Evolutionary conservation across 2,888 invertebrate genomes (phyloP).

Genomic region (Pristionchus mayeri): DNA sequence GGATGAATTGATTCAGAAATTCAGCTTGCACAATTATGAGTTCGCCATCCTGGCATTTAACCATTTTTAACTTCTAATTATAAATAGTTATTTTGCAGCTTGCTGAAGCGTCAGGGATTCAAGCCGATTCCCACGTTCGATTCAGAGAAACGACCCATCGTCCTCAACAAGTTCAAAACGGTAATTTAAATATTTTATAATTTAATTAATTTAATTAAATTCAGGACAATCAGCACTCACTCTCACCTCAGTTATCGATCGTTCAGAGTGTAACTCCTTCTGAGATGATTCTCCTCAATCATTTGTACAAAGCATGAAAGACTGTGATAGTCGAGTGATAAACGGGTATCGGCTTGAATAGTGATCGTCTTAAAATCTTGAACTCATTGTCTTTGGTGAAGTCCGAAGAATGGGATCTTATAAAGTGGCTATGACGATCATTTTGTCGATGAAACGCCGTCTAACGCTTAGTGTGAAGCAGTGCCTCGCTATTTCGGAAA

Average conservation of each 20-base stretch:
- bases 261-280: background rate
- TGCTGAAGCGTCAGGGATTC: background rate
- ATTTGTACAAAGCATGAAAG: background rate
- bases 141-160: background rate
- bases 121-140: background rate
- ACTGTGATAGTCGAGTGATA: background rate
- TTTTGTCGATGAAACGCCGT: no score
- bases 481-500: no score
- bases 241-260: slow-evolving; percentile 1
- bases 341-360: background rate
- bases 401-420: no score
- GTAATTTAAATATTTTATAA: background rate
- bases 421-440: no score
- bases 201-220: background rate
- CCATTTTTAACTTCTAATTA: no score
- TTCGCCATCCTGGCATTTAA: no score
- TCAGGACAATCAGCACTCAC: background rate
- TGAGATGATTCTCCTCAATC: background rate
- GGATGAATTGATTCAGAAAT: no score
- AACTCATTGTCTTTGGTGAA: no score
- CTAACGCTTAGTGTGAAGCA: no score
- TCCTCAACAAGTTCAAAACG: background rate
- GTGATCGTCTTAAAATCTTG: no score
- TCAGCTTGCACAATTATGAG: no score
- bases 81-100: background rate